Evolutionary conservation across 2,888 invertebrate genomes (phyloP).

Genomic region (Troides helena): DNA sequence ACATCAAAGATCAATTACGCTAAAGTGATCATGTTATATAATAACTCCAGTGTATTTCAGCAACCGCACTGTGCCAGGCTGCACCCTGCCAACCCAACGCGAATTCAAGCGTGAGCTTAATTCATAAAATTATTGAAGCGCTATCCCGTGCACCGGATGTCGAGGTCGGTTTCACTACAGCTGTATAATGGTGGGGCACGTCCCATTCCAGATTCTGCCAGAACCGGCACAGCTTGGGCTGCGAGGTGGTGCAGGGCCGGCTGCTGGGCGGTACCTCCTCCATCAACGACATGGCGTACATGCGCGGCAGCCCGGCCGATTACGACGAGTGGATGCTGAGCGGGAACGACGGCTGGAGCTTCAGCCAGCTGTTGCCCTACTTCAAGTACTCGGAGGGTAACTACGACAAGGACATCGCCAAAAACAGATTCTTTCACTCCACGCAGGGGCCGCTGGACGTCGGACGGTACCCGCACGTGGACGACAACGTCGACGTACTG

Average conservation of each 20-base stretch:
- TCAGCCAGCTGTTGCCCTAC: constrained; percentile 62
- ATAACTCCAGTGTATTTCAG: too few species aligned
- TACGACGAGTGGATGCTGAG: constrained; percentile 71
- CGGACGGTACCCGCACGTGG: constrained; percentile 67
- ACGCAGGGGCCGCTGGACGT: constrained; percentile 71
- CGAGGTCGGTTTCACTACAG: too few species aligned
- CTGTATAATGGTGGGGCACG: too few species aligned
- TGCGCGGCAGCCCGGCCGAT: constrained; percentile 70
- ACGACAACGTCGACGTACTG: constrained; percentile 68
- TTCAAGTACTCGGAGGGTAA: constrained; percentile 76
- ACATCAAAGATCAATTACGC: too few species aligned
- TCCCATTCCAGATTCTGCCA: constrained; percentile 60
- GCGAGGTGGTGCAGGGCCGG: constrained; percentile 68
- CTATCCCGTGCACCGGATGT: too few species aligned
- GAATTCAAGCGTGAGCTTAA: too few species aligned
- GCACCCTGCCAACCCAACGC: too few species aligned
- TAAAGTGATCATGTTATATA: too few species aligned
- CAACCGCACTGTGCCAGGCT: too few species aligned
- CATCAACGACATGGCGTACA: constrained; percentile 73
- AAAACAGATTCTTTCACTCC: constrained; percentile 68
- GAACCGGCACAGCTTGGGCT: constrained; percentile 56
- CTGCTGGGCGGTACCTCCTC: constrained; percentile 69
- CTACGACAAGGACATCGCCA: constrained; percentile 70
- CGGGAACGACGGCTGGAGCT: constrained; percentile 72
- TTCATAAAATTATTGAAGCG: too few species aligned